These are phyloP conservation scores for Polyommatus icarus DNA, from an alignment of 2,888 invertebrate species.

Conservation along the genomic window DNA sequence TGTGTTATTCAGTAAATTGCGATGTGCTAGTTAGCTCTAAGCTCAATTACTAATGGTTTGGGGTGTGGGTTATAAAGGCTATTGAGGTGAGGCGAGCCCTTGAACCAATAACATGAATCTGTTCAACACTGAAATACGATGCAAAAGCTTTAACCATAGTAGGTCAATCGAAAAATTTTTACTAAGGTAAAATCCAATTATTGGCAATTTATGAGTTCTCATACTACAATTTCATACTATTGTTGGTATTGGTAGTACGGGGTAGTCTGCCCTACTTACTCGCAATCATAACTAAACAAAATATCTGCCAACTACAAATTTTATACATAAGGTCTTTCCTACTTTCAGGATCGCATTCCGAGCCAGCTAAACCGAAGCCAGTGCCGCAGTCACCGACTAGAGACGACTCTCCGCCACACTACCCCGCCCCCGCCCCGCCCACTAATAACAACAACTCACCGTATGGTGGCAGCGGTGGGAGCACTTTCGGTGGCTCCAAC, in stretches of 20 bases:
- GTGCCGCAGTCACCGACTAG: conserved; percentile 57
- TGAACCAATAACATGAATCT: background rate
- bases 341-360: conserved; percentile 66
- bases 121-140: background rate
- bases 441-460: conserved; percentile 41
- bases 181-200: no score
- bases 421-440: conserved; percentile 71
- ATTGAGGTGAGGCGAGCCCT: background rate
- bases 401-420: conserved; percentile 63
- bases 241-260: no score
- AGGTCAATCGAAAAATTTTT: background rate
- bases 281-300: no score
- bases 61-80: background rate
- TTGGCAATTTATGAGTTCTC: no score
- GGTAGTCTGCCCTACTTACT: no score
- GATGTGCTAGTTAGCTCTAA: background rate
- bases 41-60: background rate
- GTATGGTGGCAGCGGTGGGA: conserved; percentile 35
- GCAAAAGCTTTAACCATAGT: background rate
- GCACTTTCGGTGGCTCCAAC: conserved; percentile 19
- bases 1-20: background rate
- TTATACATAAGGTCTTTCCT: background rate
- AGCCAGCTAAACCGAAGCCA: conserved; percentile 59
- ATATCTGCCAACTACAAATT: background rate
- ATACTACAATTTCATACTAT: no score